Percentiles rank a stretch among this genome's conserved stretches.
Conservation (phyloP, 2,888 invertebrate species). For the Plebejus argus region DNA sequence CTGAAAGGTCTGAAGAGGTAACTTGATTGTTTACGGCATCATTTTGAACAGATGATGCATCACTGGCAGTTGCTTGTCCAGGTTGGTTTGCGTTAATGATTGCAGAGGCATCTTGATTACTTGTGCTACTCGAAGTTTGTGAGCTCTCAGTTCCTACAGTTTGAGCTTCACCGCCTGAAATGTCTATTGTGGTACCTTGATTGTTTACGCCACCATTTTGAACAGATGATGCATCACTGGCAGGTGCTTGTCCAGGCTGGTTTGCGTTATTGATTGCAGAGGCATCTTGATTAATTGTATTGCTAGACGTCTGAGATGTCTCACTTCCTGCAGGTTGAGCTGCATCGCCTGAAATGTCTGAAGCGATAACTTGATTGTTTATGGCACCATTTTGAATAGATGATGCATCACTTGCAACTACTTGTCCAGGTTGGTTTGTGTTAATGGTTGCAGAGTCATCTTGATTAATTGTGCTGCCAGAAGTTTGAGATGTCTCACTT, state of each 20-base stretch:
- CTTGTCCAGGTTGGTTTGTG: neutral
- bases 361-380: neutral
- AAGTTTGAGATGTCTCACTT: conserved; percentile 1
- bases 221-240: neutral
- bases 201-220: neutral
- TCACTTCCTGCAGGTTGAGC: neutral
- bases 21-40: neutral
- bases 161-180: neutral
- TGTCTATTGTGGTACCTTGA: neutral
- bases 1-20: neutral
- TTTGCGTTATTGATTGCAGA: neutral
- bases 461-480: neutral
- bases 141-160: neutral
- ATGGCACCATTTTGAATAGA: neutral
- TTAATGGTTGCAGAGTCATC: neutral
- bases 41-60: neutral
- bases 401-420: neutral
- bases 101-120: neutral
- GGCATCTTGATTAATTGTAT: neutral
- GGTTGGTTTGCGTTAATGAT: neutral
- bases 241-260: neutral
- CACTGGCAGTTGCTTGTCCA: neutral
- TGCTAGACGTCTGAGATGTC: neutral
- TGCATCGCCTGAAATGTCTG: neutral
- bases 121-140: neutral